Evolutionary conservation across 2,888 invertebrate genomes (phyloP).

Genomic region (Platycheirus rosarum): DNA sequence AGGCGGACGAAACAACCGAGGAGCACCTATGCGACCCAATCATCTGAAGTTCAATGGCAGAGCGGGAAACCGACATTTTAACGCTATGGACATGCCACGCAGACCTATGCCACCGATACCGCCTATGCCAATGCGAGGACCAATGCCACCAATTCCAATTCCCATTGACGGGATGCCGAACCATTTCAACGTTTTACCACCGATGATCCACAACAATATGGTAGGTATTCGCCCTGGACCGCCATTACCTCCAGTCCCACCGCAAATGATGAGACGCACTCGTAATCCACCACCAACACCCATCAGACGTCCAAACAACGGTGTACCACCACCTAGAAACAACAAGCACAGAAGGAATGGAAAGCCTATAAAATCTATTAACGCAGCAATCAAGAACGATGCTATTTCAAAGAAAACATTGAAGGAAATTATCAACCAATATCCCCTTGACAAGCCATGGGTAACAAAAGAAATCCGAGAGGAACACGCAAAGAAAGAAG

Average conservation of each 20-base stretch:
- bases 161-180: constrained; percentile 72
- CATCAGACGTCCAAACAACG: constrained; percentile 70
- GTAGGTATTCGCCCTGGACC: constrained; percentile 64
- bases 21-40: constrained; percentile 38
- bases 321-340: constrained; percentile 75
- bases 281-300: constrained; percentile 75
- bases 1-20: constrained; percentile 57
- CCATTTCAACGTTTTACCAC: constrained; percentile 60
- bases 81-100: constrained; percentile 60
- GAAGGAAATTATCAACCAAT: constrained; percentile 81
- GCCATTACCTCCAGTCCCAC: constrained; percentile 77
- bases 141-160: constrained; percentile 67
- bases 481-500: constrained; percentile 84
- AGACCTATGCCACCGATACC: constrained; percentile 76
- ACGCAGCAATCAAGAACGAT: constrained; percentile 75
- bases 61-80: constrained; percentile 50
- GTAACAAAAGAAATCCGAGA: constrained; percentile 84
- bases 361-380: constrained; percentile 77
- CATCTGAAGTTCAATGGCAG: constrained; percentile 45
- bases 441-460: constrained; percentile 84
- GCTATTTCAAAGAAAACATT: constrained; percentile 79
- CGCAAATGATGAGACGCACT: constrained; percentile 62
- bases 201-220: constrained; percentile 76
- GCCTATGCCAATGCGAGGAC: constrained; percentile 74
- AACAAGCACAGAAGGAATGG: constrained; percentile 78